Evolutionary conservation across 2,888 invertebrate genomes (phyloP), one percentile per base, ranked within the genome.

Genomic region (Dryomyza anilis): DNA sequence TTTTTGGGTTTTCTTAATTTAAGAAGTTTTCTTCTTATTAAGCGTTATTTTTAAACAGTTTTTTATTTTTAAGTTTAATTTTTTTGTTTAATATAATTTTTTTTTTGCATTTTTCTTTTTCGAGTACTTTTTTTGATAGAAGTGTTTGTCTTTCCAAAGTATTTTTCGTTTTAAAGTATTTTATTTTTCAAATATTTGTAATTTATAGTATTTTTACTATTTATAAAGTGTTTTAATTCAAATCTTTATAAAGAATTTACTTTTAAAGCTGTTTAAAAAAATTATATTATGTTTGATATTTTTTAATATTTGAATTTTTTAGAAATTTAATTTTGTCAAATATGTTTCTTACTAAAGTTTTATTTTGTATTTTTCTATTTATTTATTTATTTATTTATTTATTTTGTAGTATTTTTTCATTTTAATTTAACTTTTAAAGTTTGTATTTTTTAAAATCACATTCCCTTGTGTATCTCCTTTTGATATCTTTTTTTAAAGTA

Each of bases 201-300:
- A 21, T 23, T 36, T 27, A 52, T 29, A n/a, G n/a, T n/a, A n/a
- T n/a, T n/a, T n/a, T 52, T 6, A 52, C 16, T 25, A 36, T 21
- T 19, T 1, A 36, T 36, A 16, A 21, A 36, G 5, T 68, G 65
- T 65, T 68, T 67, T 64, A 62, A 64, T 66, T 67, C 60, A 66
- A 59, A 45, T 43, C 23, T 55, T 29, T 55, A 12, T 36, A 55
- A 33, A 48, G 45, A 60, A 59, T 69, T 63, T 58, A 55, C 59
- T n/a, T n/a, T n/a, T n/a, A n/a, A n/a, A 53, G 65, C 61, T 62
- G 65, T 68, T 29, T 62, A 64, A 52, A 57, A 8, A 53, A 64
- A 55, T 19, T 55, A 36, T 55, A 36, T 55, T 8, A 55, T 55
- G 14, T 14, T 55, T 55, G 19, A 29, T 29, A 52, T 45, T 16